Evolutionary conservation across 2,888 invertebrate species (phyloP).

Genomic region (Hymenopus coronatus): DNA sequence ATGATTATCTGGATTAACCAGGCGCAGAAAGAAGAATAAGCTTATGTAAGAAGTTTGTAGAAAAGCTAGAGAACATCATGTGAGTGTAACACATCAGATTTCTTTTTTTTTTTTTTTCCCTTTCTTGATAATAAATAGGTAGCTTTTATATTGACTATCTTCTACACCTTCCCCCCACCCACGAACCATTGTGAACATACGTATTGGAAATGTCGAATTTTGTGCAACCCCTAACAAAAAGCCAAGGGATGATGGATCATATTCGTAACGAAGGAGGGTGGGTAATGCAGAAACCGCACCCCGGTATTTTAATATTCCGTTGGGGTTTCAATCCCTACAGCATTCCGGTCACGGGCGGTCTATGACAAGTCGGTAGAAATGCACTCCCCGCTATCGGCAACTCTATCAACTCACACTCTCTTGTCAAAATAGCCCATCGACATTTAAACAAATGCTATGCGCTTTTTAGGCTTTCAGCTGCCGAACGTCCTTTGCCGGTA

Average conservation of each 20-base stretch:
- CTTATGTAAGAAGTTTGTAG: too few species aligned
- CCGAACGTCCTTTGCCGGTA: background rate
- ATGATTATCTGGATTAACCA: too few species aligned
- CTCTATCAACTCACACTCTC: background rate
- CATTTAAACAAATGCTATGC: background rate
- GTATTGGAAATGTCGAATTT: background rate
- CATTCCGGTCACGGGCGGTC: background rate
- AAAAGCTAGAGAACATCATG: too few species aligned
- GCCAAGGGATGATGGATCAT: slow-evolving; percentile 3
- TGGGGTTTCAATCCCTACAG: background rate
- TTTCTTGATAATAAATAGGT: too few species aligned
- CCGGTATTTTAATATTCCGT: background rate
- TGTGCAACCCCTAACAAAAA: background rate
- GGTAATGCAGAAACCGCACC: slow-evolving; percentile 5
- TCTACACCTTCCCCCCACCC: too few species aligned
- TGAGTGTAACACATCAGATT: too few species aligned
- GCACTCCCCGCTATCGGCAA: background rate
- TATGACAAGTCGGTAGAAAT: background rate
- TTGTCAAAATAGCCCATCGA: background rate
- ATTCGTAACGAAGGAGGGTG: slow-evolving; percentile 1
- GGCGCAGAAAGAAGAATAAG: too few species aligned
- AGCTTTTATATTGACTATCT: too few species aligned
- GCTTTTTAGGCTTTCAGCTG: background rate
- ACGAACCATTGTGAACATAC: too few species aligned
- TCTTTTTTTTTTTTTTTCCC: too few species aligned